A percentile compares a stretch with the other conserved stretches of the same genome.
Evolutionary conservation across 2,888 invertebrate species (phyloP).

Genomic region (Temnothorax rugatulus): DNA sequence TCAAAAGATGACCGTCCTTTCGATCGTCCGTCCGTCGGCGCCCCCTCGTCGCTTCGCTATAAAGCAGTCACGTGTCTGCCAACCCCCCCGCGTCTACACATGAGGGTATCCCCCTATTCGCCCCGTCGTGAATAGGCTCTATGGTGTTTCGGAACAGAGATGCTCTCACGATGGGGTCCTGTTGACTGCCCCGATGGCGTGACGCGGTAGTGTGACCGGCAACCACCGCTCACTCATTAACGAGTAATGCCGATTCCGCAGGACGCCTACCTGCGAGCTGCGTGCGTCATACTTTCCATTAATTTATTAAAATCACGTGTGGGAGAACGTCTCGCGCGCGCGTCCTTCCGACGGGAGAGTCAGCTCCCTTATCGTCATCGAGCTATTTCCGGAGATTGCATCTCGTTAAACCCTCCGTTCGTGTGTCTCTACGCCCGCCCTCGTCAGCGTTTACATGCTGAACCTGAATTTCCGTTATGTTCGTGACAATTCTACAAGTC

Average conservation of each 20-base stretch:
- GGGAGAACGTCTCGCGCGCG: slow-evolving; percentile 50
- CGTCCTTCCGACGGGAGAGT: slow-evolving; percentile 2
- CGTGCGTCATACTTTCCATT: slow-evolving; percentile 57
- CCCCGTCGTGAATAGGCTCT: slow-evolving; percentile 73
- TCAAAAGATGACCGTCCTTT: slow-evolving; percentile 80
- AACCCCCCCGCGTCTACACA: slow-evolving; percentile 67
- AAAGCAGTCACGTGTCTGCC: slow-evolving; percentile 83
- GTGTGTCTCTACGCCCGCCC: slow-evolving; percentile 16
- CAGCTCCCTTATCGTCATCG: slow-evolving; percentile 37
- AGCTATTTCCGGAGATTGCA: slow-evolving; percentile 53
- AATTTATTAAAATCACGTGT: slow-evolving; percentile 69
- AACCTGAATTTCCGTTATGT: slow-evolving; percentile 18
- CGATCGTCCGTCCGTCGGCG: slow-evolving; percentile 52
- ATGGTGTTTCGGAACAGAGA: slow-evolving; percentile 81
- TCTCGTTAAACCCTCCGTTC: slow-evolving; percentile 33
- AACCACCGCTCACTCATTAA: slow-evolving; percentile 79
- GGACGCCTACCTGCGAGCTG: slow-evolving; percentile 68
- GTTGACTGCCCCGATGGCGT: slow-evolving; percentile 76
- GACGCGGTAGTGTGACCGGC: slow-evolving; percentile 78
- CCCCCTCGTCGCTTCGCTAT: slow-evolving; percentile 75
- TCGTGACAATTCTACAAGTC: slow-evolving; percentile 21
- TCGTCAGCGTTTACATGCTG: slow-evolving; percentile 16
- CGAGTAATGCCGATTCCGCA: slow-evolving; percentile 75
- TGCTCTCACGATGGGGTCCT: slow-evolving; percentile 82
- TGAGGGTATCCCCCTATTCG: slow-evolving; percentile 71